Percentiles rank a stretch among this genome's conserved stretches.
phyloP scores from a whole-genome alignment of 2,888 invertebrate genomes.

The Acronicta psi region DNA sequence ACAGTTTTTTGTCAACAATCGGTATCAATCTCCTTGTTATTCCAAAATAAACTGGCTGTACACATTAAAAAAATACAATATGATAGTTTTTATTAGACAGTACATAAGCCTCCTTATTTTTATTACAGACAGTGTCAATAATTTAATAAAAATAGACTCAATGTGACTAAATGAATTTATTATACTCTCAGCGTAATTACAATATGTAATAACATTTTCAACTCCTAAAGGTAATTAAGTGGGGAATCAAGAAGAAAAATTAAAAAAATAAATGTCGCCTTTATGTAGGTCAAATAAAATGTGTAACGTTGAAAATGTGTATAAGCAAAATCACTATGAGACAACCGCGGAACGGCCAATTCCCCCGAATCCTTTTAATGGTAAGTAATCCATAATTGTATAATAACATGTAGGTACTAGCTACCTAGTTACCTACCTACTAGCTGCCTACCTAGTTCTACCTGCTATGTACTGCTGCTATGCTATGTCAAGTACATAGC shows the following conservation, averaged over 20 bases:
- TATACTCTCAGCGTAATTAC: constrained; percentile 20
- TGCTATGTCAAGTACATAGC: too few species aligned
- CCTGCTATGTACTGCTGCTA: too few species aligned
- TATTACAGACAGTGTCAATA: constrained; percentile 27
- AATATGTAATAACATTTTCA: constrained; percentile 31
- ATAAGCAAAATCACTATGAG: constrained; percentile 24
- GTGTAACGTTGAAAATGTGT: constrained; percentile 24
- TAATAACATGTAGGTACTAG: too few species aligned
- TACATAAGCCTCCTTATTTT: too few species aligned
- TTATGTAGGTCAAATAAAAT: constrained; percentile 25
- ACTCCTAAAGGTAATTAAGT: constrained; percentile 7
- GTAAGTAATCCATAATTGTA: constrained; percentile 17
- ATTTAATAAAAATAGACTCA: constrained; percentile 11
- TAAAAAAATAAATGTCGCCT: constrained; percentile 17
- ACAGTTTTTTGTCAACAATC: too few species aligned
- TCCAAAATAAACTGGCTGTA: too few species aligned
- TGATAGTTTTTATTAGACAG: too few species aligned
- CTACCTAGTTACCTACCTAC: too few species aligned
- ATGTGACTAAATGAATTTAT: constrained; percentile 32
- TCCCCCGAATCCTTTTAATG: constrained; percentile 3
- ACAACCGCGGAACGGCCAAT: constrained; percentile 8
- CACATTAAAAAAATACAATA: neutral
- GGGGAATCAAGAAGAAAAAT: constrained; percentile 9
- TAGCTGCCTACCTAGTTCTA: too few species aligned
- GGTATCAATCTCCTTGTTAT: too few species aligned